These are phyloP conservation scores for Canis aureus DNA, from an alignment of 2,113 vertebrate genomes.

Conservation along the genomic window DNA sequence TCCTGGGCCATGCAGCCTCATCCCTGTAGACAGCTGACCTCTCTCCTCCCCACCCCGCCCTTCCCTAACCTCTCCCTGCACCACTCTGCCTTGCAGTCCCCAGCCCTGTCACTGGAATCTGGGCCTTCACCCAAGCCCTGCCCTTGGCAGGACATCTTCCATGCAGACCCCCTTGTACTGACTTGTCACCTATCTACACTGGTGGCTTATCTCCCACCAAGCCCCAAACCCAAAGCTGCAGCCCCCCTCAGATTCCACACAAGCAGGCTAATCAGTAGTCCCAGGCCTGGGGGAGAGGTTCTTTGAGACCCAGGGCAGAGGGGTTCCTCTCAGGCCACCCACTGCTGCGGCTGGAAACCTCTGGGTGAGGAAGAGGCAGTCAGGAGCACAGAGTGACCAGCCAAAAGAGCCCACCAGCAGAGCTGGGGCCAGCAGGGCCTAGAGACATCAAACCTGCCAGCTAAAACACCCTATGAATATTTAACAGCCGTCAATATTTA, in stretches of 20 bases:
- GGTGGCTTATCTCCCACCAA: neutral
- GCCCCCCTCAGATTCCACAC: rapidly evolving
- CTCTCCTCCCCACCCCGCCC: no score
- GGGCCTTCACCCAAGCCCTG: neutral
- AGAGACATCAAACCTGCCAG: constrained; percentile 63
- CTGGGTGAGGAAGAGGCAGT: rapidly evolving
- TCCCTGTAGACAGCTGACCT: no score
- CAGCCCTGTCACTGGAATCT: neutral
- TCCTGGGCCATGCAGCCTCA: neutral
- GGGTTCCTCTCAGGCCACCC: neutral
- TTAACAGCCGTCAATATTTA: constrained; percentile 83
- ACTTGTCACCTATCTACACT: rapidly evolving
- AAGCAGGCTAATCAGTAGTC: neutral
- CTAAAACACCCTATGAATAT: constrained; percentile 76
- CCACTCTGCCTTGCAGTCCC: neutral
- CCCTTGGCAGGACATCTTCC: neutral
- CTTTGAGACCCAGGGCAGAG: neutral
- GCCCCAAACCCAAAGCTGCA: neutral
- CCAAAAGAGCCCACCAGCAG: neutral
- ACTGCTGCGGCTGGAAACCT: neutral
- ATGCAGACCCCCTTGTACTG: neutral
- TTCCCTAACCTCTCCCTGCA: rapidly evolving
- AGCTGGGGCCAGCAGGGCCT: neutral
- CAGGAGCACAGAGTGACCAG: neutral
- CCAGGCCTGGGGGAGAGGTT: no score